These are phyloP conservation scores for Dasypus novemcinctus DNA, from an alignment of 2,113 vertebrate species.

Conservation along the genomic window DNA sequence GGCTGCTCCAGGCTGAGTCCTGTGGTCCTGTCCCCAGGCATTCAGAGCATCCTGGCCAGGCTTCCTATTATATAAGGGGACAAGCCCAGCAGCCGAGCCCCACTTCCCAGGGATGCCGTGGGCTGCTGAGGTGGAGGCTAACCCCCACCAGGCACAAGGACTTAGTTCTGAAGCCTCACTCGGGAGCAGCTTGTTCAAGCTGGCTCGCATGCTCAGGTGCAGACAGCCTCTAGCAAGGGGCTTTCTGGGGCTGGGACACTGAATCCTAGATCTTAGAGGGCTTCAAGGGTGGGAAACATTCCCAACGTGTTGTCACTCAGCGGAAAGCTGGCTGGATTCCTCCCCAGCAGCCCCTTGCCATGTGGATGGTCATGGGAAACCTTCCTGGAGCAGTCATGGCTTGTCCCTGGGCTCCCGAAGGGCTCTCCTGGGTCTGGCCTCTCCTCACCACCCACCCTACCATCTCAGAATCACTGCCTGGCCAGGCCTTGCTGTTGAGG, in stretches of 20 bases:
- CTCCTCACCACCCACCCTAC: neutral
- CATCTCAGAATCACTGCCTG: neutral
- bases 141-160: neutral
- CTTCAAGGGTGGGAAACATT: neutral
- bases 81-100: neutral
- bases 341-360: neutral
- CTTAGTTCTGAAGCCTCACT: neutral
- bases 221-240: neutral
- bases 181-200: neutral
- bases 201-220: neutral
- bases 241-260: neutral
- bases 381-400: neutral
- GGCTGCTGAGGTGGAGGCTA: neutral
- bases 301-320: rapidly evolving
- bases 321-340: neutral
- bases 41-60: neutral
- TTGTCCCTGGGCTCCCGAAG: neutral
- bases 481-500: neutral
- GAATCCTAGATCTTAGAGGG: neutral
- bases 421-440: neutral
- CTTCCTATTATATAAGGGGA: neutral
- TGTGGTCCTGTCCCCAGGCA: neutral
- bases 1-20: neutral
- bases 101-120: neutral
- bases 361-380: neutral